phyloP scores from a whole-genome alignment of 2,113 vertebrate species.

The Zootoca vivipara region DNA sequence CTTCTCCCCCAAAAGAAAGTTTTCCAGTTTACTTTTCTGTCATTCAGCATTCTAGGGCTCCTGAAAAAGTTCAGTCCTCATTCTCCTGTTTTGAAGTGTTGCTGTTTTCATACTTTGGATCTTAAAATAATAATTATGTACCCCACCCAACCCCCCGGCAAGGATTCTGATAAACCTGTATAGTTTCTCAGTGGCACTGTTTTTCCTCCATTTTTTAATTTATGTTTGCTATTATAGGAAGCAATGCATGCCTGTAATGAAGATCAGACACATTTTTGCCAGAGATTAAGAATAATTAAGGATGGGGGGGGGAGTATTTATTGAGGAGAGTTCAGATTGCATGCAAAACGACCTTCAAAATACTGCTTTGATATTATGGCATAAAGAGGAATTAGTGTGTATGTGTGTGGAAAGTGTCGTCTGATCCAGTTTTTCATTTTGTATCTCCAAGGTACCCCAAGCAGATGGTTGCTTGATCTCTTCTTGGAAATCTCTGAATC shows the following conservation, averaged over 20 bases:
- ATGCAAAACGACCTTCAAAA: not conserved
- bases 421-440: not conserved
- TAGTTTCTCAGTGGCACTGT: not conserved
- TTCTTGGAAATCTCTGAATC: not conserved
- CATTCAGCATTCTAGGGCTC: no score
- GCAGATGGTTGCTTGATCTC: not conserved
- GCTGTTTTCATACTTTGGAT: no score
- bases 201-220: not conserved
- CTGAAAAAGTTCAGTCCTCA: no score
- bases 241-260: not conserved
- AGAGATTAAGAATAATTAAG: not conserved
- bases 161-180: no score
- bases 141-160: no score
- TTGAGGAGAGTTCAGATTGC: not conserved
- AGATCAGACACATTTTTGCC: not conserved
- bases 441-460: not conserved
- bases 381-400: not conserved
- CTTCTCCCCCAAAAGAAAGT: no score
- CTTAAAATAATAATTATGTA: no score
- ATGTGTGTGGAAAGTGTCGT: not conserved
- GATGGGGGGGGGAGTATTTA: not conserved
- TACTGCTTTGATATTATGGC: not conserved
- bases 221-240: not conserved
- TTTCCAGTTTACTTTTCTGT: no score
- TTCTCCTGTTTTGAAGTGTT: no score